Conservation (phyloP, 2,888 invertebrate species). For the Tupiocoris notatus region DNA sequence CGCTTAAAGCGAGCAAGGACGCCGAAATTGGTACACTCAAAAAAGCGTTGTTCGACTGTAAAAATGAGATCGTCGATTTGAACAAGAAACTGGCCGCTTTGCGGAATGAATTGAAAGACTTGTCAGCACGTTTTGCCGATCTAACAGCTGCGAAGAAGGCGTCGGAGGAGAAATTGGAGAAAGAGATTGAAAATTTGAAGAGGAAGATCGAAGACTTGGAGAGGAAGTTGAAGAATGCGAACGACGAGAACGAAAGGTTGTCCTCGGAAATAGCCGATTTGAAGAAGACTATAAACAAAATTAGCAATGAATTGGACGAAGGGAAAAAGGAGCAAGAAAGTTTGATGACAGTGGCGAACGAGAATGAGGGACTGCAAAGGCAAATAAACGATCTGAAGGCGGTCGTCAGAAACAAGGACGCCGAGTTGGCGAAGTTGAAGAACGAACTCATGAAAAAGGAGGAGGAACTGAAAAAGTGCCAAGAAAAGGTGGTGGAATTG, state of each 20-base stretch:
- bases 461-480: not conserved
- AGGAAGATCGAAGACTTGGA: constrained; percentile 10
- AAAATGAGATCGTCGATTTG: constrained; percentile 10
- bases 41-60: constrained; percentile 1
- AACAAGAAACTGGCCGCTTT: not conserved
- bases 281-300: constrained; percentile 8
- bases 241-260: not conserved
- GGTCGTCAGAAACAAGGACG: not conserved
- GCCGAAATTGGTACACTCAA: not conserved
- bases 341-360: not conserved
- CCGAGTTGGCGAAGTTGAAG: constrained; percentile 26
- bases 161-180: constrained; percentile 25
- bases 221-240: constrained; percentile 1
- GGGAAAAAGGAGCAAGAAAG: not conserved
- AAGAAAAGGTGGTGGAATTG: constrained; percentile 9
- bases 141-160: constrained; percentile 18
- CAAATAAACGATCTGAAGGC: not conserved
- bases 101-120: constrained; percentile 7
- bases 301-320: constrained; percentile 4
- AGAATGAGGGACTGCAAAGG: not conserved
- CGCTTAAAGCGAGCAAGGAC: not conserved
- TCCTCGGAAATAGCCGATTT: constrained; percentile 4
- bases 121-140: constrained; percentile 13
- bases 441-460: not conserved
- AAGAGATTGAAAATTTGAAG: constrained; percentile 17